Percentiles rank a stretch among this genome's conserved stretches.
Conservation (phyloP, 2,113 vertebrate genomes). For the Mastomys coucha region DNA sequence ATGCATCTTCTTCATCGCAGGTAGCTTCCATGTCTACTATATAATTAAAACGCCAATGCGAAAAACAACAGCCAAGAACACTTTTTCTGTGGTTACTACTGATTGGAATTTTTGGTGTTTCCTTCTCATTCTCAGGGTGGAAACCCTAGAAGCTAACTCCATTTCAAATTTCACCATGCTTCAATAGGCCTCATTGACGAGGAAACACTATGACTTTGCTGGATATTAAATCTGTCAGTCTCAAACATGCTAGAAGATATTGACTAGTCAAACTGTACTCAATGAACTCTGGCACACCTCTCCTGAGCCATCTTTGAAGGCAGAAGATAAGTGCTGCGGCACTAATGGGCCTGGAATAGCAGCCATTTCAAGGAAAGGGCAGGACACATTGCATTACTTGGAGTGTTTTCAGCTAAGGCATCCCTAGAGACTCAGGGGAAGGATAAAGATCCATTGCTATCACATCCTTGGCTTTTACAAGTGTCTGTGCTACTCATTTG, state of each 20-base stretch:
- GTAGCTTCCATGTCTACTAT: constrained; percentile 67
- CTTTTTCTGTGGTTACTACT: not conserved
- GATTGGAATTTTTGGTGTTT: constrained; percentile 48
- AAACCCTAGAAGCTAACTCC: constrained; percentile 4
- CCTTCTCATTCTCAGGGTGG: constrained; percentile 43
- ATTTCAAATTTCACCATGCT: constrained; percentile 59
- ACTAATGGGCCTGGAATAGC: constrained; percentile 33
- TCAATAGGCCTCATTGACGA: constrained; percentile 71
- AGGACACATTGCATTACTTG: constrained; percentile 18
- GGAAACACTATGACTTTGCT: constrained; percentile 69
- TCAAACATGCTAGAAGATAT: constrained; percentile 53
- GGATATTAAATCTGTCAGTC: constrained; percentile 70
- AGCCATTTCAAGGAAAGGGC: constrained; percentile 39
- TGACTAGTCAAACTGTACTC: constrained; percentile 63
- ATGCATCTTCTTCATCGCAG: constrained; percentile 57
- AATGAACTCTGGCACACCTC: constrained; percentile 39
- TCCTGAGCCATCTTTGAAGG: constrained; percentile 66
- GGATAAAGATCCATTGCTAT: not conserved
- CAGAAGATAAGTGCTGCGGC: constrained; percentile 14
- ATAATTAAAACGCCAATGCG: constrained; percentile 58
- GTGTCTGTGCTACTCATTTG: constrained; percentile 19
- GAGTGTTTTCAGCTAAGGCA: constrained; percentile 4
- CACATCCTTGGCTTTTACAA: constrained; percentile 23
- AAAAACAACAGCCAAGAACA: constrained; percentile 34
- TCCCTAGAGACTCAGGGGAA: constrained; percentile 30